Conservation (phyloP, 37 sponge, comb jelly and placozoan species). For the Aplysina aerophoba region DNA sequence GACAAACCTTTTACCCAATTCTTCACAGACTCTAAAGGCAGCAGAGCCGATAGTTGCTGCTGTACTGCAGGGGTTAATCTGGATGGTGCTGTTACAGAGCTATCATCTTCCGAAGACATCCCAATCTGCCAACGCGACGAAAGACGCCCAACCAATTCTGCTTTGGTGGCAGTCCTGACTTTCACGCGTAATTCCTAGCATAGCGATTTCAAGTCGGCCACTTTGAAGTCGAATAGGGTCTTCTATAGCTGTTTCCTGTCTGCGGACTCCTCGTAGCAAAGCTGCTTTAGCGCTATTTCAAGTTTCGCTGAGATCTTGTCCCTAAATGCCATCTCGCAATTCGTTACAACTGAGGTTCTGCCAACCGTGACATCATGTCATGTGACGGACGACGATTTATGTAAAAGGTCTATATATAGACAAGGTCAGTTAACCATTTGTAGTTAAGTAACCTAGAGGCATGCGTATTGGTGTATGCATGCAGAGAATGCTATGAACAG, state of each 20-base stretch:
- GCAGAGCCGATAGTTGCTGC: neutral
- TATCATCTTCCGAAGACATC: neutral
- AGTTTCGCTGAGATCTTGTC: neutral
- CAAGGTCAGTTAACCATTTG: too few relatives aligned
- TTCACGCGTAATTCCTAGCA: neutral
- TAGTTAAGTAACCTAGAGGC: too few relatives aligned
- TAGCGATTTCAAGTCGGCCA: neutral
- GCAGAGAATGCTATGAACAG: too few relatives aligned
- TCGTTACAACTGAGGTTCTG: too few relatives aligned
- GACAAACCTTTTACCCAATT: neutral
- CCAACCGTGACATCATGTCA: too few relatives aligned
- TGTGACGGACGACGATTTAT: too few relatives aligned
- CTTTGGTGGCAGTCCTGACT: conserved; percentile 1
- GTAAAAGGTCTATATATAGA: too few relatives aligned
- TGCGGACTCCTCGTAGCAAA: neutral
- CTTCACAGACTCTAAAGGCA: neutral
- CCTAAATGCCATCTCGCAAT: too few relatives aligned
- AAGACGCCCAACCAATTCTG: neutral
- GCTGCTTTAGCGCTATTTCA: neutral
- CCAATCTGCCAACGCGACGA: neutral
- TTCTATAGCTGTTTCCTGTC: neutral
- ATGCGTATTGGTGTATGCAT: too few relatives aligned
- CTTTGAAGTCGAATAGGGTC: neutral
- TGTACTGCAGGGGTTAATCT: neutral
- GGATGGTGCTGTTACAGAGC: neutral